Base-by-base conservation (phyloP, 2,888 invertebrate species). In the Hypolimnas misippus region DNA sequence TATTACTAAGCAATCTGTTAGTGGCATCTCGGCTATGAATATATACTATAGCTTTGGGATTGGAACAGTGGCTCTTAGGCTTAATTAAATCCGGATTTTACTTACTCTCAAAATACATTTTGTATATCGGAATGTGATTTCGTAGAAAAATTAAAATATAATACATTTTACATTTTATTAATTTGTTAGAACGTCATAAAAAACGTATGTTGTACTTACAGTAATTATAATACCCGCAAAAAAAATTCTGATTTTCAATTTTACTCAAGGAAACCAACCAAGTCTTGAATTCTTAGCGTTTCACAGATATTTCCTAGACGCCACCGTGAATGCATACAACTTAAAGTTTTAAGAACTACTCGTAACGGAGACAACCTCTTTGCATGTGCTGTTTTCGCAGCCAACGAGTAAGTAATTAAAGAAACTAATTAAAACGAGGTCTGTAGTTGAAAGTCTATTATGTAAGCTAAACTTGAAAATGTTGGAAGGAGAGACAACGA, bases 341-440 rank as follows among this genome's bases (percentile, higher is more conserved):
- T 50, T 50, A 57, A 57, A 57, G 50, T 50, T 50, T 42, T 10
- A 44, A 51, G 44, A 63, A 58, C 58, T 55, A 62, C n/a, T n/a
- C n/a, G n/a, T n/a, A n/a, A 59, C 51, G 51, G 40, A 54, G 60
- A 59, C 52, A 60, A 63, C 61, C 60, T 57, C 52, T 64, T 57
- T 61, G 56, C 61, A 64, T 64, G 60, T 60, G 64, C 64, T 64
- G 53, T 57, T 64, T 61, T 56, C 60, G 17, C 53, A 57, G 52
- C 31, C 31, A 60, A 53, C 64, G 60, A 64, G 57, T 49, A 52
- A 59, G 60, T 60, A 64, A 61, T 64, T 64, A 61, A 61, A 64
- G 64, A 49, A 64, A 64, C 61, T 64, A 64, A 64, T 64, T 64
- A 52, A 62, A 64, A 60, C 46, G 21, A 57, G 49, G 16, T 56